Evolutionary conservation across 2,888 invertebrate genomes (phyloP), one percentile per base, ranked within the genome.

Genomic region (Meiosimyza platycephala): DNA sequence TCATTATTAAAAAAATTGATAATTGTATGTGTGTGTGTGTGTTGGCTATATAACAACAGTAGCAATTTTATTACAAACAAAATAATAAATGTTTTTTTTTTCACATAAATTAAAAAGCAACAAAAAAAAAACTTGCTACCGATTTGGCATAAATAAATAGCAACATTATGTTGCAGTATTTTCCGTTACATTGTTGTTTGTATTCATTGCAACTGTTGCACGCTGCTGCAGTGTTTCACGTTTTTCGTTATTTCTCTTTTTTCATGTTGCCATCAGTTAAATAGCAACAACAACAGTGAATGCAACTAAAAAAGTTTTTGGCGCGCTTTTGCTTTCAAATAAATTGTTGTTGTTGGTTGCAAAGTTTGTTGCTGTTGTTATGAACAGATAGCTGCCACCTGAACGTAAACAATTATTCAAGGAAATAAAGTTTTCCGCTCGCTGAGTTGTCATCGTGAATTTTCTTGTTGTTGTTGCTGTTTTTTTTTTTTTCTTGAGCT

Each of bases 351-450:
- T 64, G 22, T 54, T 16, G 52, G 51, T 16, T 66, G 18, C 50
- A 22, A 18, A 13, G 59, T 54, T 47, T 67, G 71, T 55, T 65
- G 71, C 40, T 62, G 33, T 11, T 59, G 52, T 28, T 70, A 6
- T 66, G 62, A 33, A 64, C 48, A 71, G n/a, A n/a, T 64, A 57
- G 15, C 40, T 62, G 59, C 51, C 65, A 66, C 47, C 50, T 51
- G 47, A 67, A 62, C 50, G 62, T 54, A 67, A 72, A 72, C 72
- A 67, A 66, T 50, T 55, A 65, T 72, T 65, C 71, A 72, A 72
- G 71, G 71, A 72, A 72, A 72, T 66, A 59, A 66, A 13, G 52
- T 71, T 71, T 71, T 54, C 48, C n/a, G 16, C n/a, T 28, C 51
- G 50, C 40, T 16, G n/a, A 51, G 51, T 60, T 69, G 60, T 33